phyloP scores from a whole-genome alignment of 2,797 vertebrate genomes.

The Melanotaenia pygmaea region DNA sequence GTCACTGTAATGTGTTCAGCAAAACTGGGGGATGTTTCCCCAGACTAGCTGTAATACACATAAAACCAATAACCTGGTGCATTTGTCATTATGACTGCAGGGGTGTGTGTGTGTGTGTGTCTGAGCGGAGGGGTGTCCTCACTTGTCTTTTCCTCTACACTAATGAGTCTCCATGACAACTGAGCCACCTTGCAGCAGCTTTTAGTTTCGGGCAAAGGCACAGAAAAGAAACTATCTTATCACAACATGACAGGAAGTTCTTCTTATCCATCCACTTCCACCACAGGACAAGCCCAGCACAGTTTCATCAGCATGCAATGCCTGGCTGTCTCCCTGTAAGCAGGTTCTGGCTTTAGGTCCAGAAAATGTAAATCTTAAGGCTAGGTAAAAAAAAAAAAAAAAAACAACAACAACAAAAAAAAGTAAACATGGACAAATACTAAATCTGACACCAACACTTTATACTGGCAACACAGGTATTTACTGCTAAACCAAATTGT shows the following conservation, averaged over 20 bases:
- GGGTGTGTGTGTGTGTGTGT: slow-evolving; percentile 6
- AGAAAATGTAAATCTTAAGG: neutral
- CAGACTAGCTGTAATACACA: slow-evolving; percentile 39
- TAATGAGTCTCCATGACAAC: slow-evolving; percentile 79
- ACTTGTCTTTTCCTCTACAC: slow-evolving; percentile 64
- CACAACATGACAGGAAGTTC: slow-evolving; percentile 27
- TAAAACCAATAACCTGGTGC: slow-evolving; percentile 54
- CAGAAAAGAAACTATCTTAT: slow-evolving; percentile 58
- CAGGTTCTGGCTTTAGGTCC: slow-evolving; percentile 3
- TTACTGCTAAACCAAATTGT: neutral
- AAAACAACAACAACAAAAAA: neutral
- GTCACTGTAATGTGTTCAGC: slow-evolving; percentile 44
- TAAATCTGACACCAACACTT: neutral
- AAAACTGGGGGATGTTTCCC: slow-evolving; percentile 43
- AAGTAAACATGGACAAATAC: neutral
- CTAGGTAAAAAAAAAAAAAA: neutral
- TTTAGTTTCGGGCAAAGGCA: slow-evolving; percentile 52
- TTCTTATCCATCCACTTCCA: slow-evolving; percentile 22
- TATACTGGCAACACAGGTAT: neutral
- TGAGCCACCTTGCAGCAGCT: slow-evolving; percentile 59
- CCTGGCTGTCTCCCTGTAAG: neutral
- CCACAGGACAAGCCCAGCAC: slow-evolving; percentile 8
- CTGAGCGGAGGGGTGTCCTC: slow-evolving; percentile 6
- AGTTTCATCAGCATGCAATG: slow-evolving; percentile 19
- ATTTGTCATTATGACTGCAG: slow-evolving; percentile 55